Base-by-base conservation (phyloP, 2,797 vertebrate species). In the Phrynocephalus guinanensis region DNA sequence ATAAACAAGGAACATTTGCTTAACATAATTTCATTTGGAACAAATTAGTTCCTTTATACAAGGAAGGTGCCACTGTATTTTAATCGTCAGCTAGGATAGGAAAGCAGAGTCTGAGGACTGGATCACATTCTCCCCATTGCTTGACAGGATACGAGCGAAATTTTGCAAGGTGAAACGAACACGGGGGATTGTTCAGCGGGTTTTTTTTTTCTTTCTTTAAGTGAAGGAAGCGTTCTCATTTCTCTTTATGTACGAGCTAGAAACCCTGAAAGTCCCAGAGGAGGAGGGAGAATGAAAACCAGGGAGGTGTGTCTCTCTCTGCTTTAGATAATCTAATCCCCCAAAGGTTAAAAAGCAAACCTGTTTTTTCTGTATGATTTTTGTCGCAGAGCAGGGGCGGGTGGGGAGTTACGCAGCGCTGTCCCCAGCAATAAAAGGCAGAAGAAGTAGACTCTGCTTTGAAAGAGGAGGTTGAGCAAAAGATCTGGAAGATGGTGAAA, bases 341-440 rank as follows among this genome's bases (percentile, higher is more conserved):
- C 24, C 67, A 9, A 28, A 67, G 87, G 11, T 20, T 80, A 38
- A 73, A 44, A 75, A 84, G 26, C 38, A 30, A 73, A 88, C 87
- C 28, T 13, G 75, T 63, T 72, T 66, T 28, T 10, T 16, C 33
- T 22, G 11, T 9, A 28, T 7, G 26, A 33, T 22, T 75, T 7
- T 67, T 10, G 75, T 44, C 80, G 15, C 44, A 50, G 68, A 28
- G 66, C 26, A 30, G 76, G 44, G 63, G 52, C 50, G 30, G 44
- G 52, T 79, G 28, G 28, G 38, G 30, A 63, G 60, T 63, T 63
- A 20, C 1, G 15, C 2, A 8, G 15, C 1, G 1, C 10, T 5
- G 0, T 44, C 26, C 28, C 50, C 4, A 26, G 24, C 7, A 6
- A 52, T 16, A 66, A 84, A 84, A 63, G 13, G 22, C 68, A 67